Conservation (phyloP, 2,113 vertebrate species). For the Corythoichthys intestinalis region DNA sequence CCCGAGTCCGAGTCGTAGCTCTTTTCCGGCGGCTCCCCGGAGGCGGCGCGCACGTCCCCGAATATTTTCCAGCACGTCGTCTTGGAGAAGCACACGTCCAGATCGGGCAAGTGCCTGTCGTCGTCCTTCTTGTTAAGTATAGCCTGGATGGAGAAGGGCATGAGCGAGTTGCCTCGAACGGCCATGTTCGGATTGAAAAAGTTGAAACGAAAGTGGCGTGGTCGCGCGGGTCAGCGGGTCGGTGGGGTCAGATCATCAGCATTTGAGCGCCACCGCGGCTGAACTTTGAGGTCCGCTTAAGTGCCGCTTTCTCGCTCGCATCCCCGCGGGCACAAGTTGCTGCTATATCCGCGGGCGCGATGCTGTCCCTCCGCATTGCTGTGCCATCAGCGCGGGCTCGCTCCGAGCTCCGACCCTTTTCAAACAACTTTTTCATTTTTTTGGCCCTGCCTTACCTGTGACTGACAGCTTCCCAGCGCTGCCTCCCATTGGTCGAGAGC, state of each 20-base stretch:
- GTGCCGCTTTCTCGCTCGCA: constrained; percentile 45
- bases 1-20: constrained; percentile 81
- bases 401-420: constrained; percentile 68
- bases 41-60: constrained; percentile 67
- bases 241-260: constrained; percentile 52
- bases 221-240: neutral
- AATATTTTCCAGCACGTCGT: constrained; percentile 87
- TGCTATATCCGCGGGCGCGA: constrained; percentile 52
- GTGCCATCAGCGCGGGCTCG: constrained; percentile 47
- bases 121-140: constrained; percentile 90
- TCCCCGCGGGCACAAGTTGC: constrained; percentile 44
- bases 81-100: constrained; percentile 76
- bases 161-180: constrained; percentile 79
- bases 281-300: constrained; percentile 17
- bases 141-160: constrained; percentile 93
- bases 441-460: constrained; percentile 75
- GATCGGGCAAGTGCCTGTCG: constrained; percentile 67
- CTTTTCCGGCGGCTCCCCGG: constrained; percentile 52
- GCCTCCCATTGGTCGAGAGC: constrained; percentile 58
- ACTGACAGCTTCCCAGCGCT: constrained; percentile 66
- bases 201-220: neutral
- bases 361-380: constrained; percentile 61
- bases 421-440: constrained; percentile 57
- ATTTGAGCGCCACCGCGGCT: constrained; percentile 39
- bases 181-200: constrained; percentile 71